phyloP scores from a whole-genome alignment of 2,888 invertebrate genomes.

The Hesperia comma region DNA sequence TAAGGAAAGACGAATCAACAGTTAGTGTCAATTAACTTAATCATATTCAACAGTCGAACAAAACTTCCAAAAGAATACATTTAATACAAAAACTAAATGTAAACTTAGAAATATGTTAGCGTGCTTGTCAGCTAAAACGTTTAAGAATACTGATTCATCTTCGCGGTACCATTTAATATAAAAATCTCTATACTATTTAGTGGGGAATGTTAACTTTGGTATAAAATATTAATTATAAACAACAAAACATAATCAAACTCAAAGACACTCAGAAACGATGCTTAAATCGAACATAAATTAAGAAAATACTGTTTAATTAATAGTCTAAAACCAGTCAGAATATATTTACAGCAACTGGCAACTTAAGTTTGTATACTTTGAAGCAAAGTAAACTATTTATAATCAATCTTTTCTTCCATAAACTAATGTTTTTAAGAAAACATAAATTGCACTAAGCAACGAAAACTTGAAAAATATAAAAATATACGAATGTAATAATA shows the following conservation, averaged over 20 bases:
- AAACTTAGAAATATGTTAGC: conserved; percentile 70
- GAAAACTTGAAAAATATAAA: conserved; percentile 34
- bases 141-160: conserved; percentile 62
- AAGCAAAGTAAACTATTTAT: conserved; percentile 38
- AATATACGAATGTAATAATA: conserved; percentile 39
- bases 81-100: conserved; percentile 69
- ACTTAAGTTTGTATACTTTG: conserved; percentile 55
- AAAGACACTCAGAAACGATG: conserved; percentile 75
- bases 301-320: conserved; percentile 79
- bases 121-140: conserved; percentile 61
- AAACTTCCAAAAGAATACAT: conserved; percentile 72
- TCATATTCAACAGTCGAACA: conserved; percentile 75
- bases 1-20: conserved; percentile 80
- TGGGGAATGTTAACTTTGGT: conserved; percentile 91
- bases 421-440: conserved; percentile 35
- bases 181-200: conserved; percentile 78
- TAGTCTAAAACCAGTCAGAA: conserved; percentile 69
- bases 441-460: conserved; percentile 47
- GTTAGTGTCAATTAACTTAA: conserved; percentile 66
- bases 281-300: conserved; percentile 82
- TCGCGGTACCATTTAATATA: conserved; percentile 49
- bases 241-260: conserved; percentile 80
- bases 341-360: conserved; percentile 79
- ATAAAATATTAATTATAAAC: conserved; percentile 84
- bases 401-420: conserved; percentile 33